Evolutionary conservation across 2,113 vertebrate species (phyloP), one percentile per base, ranked within the genome.

Genomic region (Conger conger): DNA sequence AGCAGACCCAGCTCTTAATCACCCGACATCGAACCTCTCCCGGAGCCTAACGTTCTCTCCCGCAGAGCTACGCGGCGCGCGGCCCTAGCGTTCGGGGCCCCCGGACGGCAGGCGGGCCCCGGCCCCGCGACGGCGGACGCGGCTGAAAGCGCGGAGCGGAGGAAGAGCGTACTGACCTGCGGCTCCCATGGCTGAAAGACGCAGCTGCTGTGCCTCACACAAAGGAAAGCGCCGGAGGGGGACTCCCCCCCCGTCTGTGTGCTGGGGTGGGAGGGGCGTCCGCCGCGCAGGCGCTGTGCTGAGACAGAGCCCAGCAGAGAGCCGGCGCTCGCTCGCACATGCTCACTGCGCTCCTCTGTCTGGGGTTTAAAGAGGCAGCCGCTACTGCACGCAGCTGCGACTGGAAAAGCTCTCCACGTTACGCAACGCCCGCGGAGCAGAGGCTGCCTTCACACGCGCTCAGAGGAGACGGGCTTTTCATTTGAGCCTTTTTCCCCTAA

Each of bases 111-210:
- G 2, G 0, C 23, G 23, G 57, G 57, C 3, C 57, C 57, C 8
- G 8, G 57, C n/a, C 33, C 50, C 1, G 17, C 18, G 35, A 30
- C 5, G 4, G 23, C 13, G 23, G 35, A 18, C n/a, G n/a, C n/a
- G n/a, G n/a, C n/a, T n/a, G 45, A 82, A 18, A 77, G 45, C 84
- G 87, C 84, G 85, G 83, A 86, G 87, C 89, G 84, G 87, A 76
- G 90, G 90, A 88, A 92, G 89, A 83, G 18, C 85, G 89, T 93
- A 95, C 95, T 94, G 93, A 95, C 94, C 95, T 95, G 95, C 89
- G 91, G 90, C 88, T 93, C 94, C 94, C 94, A 96, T 95, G 94
- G 92, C 92, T 95, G 93, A 95, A 92, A 94, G 88, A 93, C 89
- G 90, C 91, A 94, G 93, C 93, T 94, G 93, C 92, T 94, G 91